These are phyloP conservation scores for Galleria mellonella DNA, from an alignment of 1,140 invertebrate species.

Conservation along the genomic window DNA sequence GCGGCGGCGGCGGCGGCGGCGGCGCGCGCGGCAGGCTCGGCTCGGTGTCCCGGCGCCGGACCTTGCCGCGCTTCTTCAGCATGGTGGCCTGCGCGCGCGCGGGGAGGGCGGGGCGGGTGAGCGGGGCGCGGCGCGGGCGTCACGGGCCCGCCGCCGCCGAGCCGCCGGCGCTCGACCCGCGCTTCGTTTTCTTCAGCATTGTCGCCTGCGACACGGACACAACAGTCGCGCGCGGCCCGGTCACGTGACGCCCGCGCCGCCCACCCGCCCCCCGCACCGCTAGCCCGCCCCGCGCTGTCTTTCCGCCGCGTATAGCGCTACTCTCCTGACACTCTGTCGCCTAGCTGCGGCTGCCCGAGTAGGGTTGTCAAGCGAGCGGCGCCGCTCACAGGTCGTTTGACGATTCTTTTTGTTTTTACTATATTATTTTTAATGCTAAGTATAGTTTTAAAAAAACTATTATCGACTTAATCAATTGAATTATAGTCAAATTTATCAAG, in stretches of 20 bases:
- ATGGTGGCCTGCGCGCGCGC: constrained; percentile 85
- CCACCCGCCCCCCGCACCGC: constrained; percentile 15
- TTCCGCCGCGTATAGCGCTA: no score
- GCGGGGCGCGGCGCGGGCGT: constrained; percentile 43
- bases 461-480: no score
- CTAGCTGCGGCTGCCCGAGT: neutral
- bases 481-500: no score
- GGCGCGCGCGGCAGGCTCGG: constrained; percentile 89
- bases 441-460: no score
- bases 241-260: constrained; percentile 24
- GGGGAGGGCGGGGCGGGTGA: constrained; percentile 51
- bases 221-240: constrained; percentile 9
- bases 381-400: neutral
- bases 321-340: no score
- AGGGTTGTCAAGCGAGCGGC: neutral
- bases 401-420: no score
- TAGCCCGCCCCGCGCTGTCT: constrained; percentile 4
- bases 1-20: constrained; percentile 63
- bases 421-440: no score
- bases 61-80: constrained; percentile 94
- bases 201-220: constrained; percentile 79
- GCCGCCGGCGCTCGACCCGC: constrained; percentile 77
- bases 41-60: constrained; percentile 94
- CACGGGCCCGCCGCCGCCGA: constrained; percentile 51
- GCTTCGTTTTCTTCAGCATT: constrained; percentile 97